Base-by-base conservation (phyloP, 1,140 invertebrate species). In the Ips typographus region DNA sequence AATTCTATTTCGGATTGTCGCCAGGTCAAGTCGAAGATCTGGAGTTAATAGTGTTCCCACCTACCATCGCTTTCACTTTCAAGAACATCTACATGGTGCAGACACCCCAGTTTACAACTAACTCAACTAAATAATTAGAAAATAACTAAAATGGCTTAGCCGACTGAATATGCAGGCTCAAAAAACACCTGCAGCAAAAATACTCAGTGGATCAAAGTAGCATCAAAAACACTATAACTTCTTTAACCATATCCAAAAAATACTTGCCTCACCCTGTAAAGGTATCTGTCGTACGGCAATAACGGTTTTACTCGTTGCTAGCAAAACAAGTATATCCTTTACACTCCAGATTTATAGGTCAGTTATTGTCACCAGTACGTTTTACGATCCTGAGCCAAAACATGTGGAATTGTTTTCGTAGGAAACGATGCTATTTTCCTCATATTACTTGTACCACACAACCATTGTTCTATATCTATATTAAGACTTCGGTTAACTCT, bases 1-100 rank as follows among this genome's bases (percentile, higher is more conserved):
- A 65, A 65, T 71, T 71, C 63, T 71, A 71, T 71, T 71, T 65
- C 61, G 43, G 69, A 71, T 59, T 65, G 64, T 65, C 64, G 64
- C 42, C 49, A 55, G 65, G 59, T 61, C 61, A 63, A 68, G 42
- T 68, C 70, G 49, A 66, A 71, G 59, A 68, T 68, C 51, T 71
- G 62, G 40, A 64, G 43, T 71, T 62, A 68, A 71, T 68, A 65
- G 52, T 64, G 44, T 49, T 71, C 51, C 70, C 70, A 71, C 70
- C 70, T 65, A 71, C 70, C 57, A 62, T 49, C 59, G 62, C 43
- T 41, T 71, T 71, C 58, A 67, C 70, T 71, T 71, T 71, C 65
- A 66, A 62, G 49, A 22, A 22, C 22, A 22, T 49, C 47, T 49
- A 49, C 47, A 49, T 7, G 7, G 47, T 49, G 47, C 7, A 8